A percentile compares a stretch with the other conserved stretches of the same genome.
These are phyloP conservation scores for Myzus persicae DNA, from an alignment of 1,140 invertebrate genomes.

Conservation along the genomic window DNA sequence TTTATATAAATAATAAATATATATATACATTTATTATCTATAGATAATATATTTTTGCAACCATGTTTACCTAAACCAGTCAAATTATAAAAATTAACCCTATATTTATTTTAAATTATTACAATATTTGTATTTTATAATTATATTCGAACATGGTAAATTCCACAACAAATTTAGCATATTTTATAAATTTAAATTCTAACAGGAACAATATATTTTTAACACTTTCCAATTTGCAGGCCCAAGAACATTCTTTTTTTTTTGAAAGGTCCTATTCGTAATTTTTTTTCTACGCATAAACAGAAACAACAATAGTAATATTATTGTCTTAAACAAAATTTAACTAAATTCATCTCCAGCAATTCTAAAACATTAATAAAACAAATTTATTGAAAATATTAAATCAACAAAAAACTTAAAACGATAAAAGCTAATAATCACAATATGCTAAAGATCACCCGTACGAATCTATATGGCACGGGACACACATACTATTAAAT, in stretches of 20 bases:
- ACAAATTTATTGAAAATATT: background rate
- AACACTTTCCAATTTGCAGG: conserved; percentile 26
- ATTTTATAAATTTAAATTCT: conserved; percentile 51
- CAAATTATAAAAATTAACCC: conserved; percentile 53
- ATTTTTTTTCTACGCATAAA: background rate
- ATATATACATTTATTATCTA: conserved; percentile 13
- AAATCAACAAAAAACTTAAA: conserved; percentile 38
- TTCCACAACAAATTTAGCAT: conserved; percentile 22
- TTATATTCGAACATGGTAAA: conserved; percentile 34
- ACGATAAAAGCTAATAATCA: conserved; percentile 8
- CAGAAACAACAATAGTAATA: conserved; percentile 23
- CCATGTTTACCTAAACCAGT: conserved; percentile 56
- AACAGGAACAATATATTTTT: conserved; percentile 54
- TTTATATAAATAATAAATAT: conserved; percentile 31
- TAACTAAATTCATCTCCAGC: background rate
- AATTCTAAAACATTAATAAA: conserved; percentile 21
- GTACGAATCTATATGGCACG: background rate
- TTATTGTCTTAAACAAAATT: conserved; percentile 16
- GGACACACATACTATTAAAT: background rate
- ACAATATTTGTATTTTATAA: conserved; percentile 40
- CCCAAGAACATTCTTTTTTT: background rate
- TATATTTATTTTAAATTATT: conserved; percentile 46
- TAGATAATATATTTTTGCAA: conserved; percentile 35
- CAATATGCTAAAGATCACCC: background rate
- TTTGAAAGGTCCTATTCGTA: background rate